phyloP scores from a whole-genome alignment of 2,888 invertebrate species.

The Sarcophaga carnaria region DNA sequence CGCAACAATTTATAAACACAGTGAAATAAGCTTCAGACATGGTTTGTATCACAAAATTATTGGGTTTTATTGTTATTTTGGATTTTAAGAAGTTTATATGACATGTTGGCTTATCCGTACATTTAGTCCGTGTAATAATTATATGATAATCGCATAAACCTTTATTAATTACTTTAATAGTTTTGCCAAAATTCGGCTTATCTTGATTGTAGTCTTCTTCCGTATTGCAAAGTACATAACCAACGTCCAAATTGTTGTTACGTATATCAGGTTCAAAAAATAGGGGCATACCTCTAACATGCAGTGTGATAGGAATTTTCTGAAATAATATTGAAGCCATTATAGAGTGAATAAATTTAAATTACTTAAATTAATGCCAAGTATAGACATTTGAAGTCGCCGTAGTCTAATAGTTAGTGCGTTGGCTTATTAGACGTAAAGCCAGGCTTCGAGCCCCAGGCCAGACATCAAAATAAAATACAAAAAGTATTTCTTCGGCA shows the following conservation, averaged over 20 bases:
- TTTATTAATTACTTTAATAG: constrained; percentile 74
- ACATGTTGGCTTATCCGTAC: constrained; percentile 59
- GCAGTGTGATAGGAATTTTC: constrained; percentile 75
- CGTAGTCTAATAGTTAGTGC: no score
- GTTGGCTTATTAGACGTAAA: no score
- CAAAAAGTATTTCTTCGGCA: no score
- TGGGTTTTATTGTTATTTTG: constrained; percentile 74
- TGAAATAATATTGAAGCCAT: constrained; percentile 45
- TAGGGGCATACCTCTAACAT: constrained; percentile 77
- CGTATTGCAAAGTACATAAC: constrained; percentile 73
- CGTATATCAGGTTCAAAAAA: constrained; percentile 75
- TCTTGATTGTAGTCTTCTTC: constrained; percentile 69
- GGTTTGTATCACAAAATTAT: constrained; percentile 70
- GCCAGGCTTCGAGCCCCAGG: no score
- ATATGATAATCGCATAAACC: constrained; percentile 76
- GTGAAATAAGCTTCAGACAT: constrained; percentile 60
- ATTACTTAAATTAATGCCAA: no score
- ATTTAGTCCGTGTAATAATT: constrained; percentile 71
- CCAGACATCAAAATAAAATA: no score
- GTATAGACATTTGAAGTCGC: no score
- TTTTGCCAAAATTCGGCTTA: constrained; percentile 68
- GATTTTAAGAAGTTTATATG: constrained; percentile 57
- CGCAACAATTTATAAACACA: constrained; percentile 73
- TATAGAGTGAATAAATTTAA: no score
- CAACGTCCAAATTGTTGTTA: constrained; percentile 72